A percentile compares a stretch with the other conserved stretches of the same genome.
Evolutionary conservation across 1,140 invertebrate genomes (phyloP).

Genomic region (Apis laboriosa): DNA sequence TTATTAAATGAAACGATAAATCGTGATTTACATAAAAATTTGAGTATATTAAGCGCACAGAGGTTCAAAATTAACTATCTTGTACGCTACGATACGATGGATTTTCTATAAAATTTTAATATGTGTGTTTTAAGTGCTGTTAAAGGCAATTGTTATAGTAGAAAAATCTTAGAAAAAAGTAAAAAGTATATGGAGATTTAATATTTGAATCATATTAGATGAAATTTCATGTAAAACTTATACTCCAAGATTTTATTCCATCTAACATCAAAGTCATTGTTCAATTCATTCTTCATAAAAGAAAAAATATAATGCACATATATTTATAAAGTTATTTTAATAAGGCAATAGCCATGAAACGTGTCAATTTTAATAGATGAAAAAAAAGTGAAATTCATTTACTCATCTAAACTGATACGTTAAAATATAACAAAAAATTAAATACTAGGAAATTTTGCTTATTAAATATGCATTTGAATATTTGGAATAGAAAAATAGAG

Average conservation of each 20-base stretch:
- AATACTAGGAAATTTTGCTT: slow-evolving; percentile 33
- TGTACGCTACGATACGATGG: slow-evolving; percentile 18
- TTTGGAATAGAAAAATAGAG: slow-evolving; percentile 22
- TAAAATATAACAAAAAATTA: slow-evolving; percentile 23
- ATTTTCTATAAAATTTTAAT: slow-evolving; percentile 44
- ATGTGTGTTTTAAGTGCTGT: slow-evolving; percentile 23
- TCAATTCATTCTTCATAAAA: slow-evolving; percentile 1
- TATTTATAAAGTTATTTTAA: slow-evolving; percentile 54
- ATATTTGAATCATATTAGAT: slow-evolving; percentile 22
- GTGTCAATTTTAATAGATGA: slow-evolving; percentile 63
- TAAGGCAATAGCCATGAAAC: slow-evolving; percentile 48
- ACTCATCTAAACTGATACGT: slow-evolving; percentile 47
- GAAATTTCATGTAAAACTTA: slow-evolving; percentile 20
- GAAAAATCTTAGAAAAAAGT: not conserved
- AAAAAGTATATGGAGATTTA: slow-evolving; percentile 14
- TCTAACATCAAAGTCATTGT: slow-evolving; percentile 33
- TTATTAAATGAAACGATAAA: slow-evolving; percentile 26
- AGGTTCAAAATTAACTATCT: slow-evolving; percentile 11
- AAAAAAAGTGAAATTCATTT: slow-evolving; percentile 14
- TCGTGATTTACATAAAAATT: slow-evolving; percentile 24
- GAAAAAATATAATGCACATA: slow-evolving; percentile 9
- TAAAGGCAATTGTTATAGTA: slow-evolving; percentile 16
- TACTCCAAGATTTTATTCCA: slow-evolving; percentile 26
- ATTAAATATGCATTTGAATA: slow-evolving; percentile 50
- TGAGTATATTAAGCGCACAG: slow-evolving; percentile 59